Evolutionary conservation across 2,797 vertebrate species (phyloP), one percentile per base, ranked within the genome.

Genomic region (Rhynchotus rufescens): DNA sequence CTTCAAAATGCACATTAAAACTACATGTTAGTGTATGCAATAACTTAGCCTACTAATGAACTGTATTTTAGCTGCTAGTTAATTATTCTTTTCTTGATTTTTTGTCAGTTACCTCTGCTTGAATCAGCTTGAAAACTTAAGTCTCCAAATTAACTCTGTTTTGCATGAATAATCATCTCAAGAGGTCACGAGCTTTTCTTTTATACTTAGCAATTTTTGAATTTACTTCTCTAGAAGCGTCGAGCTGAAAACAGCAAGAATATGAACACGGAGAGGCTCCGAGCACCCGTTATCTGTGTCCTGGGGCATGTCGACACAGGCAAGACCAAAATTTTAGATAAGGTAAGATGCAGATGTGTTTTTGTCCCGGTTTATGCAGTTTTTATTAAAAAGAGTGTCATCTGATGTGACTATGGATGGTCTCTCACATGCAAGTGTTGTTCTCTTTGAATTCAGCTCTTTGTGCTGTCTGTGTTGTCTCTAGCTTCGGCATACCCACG

Each of bases 311-410:
- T 99, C 26, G 99, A 99, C 96, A 99, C 99, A 3, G 99, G 99
- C 6, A 99, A 99, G 97, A 99, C 99, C 49, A 99, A 99, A 97
- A 99, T 99, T 97, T 97, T 99, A 30, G 99, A 99, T 97, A 99
- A 99, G 98, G 99, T 98, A 97, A 93, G 96, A 59, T 68, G 20
- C 16, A 42, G 23, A 2, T 73, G 26, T 77, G 42, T 9, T 47
- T 79, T 21, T 12, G 4, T 22, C 54, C 38, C n/a, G 32, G 38
- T 21, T 0, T 26, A 11, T 26, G 5, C 10, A 32, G 49, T 78
- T 57, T 61, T 47, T 8, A 3, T 47, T 82, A 40, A 59, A 69
- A 66, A 49, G 3, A 54, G 28, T 49, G 25, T 47, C 6, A 51
- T 80, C 21, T 11, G 65, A 56, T 12, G 9, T 57, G 2, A 51